phyloP scores from a whole-genome alignment of 1,140 invertebrate genomes.

The Anadara kagoshimensis region DNA sequence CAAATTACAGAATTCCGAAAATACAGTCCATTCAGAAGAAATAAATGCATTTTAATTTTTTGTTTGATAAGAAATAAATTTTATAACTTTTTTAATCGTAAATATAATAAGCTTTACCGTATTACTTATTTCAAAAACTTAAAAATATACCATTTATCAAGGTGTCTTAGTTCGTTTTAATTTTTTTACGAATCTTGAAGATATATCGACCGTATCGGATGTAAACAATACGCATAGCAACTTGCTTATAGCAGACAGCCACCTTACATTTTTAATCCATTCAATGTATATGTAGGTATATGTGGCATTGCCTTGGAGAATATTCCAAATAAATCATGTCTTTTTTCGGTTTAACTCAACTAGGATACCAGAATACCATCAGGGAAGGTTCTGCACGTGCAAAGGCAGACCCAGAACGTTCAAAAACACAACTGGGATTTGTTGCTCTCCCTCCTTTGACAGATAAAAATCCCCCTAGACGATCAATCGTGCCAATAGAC shows the following conservation, averaged over 20 bases:
- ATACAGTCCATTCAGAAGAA: no score
- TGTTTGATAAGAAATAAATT: no score
- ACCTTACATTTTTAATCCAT: background rate
- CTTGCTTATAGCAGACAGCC: slow-evolving; percentile 30
- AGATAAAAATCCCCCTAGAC: slow-evolving; percentile 50
- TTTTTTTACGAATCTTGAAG: no score
- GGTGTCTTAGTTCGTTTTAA: no score
- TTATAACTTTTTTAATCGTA: no score
- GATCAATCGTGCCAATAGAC: slow-evolving; percentile 64
- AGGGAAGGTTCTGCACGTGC: slow-evolving; percentile 58
- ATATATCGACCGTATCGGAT: slow-evolving; percentile 7
- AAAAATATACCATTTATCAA: no score
- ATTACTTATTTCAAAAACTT: no score
- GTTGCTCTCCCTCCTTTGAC: slow-evolving; percentile 61
- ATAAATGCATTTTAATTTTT: no score
- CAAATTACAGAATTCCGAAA: no score
- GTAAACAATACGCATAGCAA: slow-evolving; percentile 44
- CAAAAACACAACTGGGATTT: slow-evolving; percentile 62
- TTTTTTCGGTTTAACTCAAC: slow-evolving; percentile 69
- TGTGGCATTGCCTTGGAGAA: background rate
- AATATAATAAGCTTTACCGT: no score
- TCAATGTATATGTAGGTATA: background rate
- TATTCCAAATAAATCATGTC: slow-evolving; percentile 53
- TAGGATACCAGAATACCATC: slow-evolving; percentile 70
- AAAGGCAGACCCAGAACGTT: slow-evolving; percentile 54